Conservation (phyloP, 2,113 vertebrate genomes). For the Hyperopisus bebe region DNA sequence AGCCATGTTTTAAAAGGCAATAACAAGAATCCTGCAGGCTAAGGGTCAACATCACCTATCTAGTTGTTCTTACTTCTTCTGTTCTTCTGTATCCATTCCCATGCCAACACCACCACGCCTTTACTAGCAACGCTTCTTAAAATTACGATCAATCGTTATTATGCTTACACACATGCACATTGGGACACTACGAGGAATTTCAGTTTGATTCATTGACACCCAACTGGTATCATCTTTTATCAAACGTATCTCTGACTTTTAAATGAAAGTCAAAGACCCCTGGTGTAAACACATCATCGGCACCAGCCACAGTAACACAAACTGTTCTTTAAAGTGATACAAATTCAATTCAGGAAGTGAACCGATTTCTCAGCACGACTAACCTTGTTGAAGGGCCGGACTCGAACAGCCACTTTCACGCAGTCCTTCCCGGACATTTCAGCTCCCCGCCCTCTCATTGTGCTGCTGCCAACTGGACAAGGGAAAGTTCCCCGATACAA, state of each 20-base stretch:
- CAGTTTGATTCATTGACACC: background rate
- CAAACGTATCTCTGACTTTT: background rate
- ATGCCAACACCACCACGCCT: background rate
- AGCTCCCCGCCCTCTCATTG: conserved; percentile 40
- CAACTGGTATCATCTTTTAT: background rate
- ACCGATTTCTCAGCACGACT: conserved; percentile 37
- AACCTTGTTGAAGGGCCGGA: conserved; percentile 75
- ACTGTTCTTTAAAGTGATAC: background rate
- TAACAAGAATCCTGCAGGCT: background rate
- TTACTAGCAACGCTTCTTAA: background rate
- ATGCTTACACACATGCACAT: background rate
- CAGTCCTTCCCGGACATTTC: conserved; percentile 57
- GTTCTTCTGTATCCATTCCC: background rate
- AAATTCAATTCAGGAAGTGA: background rate
- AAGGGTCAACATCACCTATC: background rate
- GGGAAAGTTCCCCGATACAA: background rate
- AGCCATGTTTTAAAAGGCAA: background rate
- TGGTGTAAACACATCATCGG: background rate
- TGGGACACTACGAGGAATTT: background rate
- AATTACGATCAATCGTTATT: background rate
- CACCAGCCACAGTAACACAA: background rate
- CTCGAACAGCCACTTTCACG: conserved; percentile 68
- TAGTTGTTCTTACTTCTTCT: background rate
- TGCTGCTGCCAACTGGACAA: conserved; percentile 18
- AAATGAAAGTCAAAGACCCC: background rate